Base-by-base conservation (phyloP, 2,888 invertebrate species). In the Cylindroiulus punctatus region DNA sequence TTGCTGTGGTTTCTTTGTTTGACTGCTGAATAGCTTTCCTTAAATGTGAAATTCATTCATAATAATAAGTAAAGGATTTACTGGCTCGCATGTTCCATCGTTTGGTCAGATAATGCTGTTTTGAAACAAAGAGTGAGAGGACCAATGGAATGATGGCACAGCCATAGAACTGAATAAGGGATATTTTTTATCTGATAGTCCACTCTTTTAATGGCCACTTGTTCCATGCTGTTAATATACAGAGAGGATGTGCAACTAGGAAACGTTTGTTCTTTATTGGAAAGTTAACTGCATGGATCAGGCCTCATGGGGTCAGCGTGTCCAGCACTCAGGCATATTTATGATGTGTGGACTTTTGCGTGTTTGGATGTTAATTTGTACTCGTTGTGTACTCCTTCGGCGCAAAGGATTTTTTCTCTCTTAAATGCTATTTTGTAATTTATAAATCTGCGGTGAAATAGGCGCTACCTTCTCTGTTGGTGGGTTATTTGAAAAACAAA, bases 381-480 rank as follows among this genome's bases (percentile, higher is more conserved):
- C 76, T 76, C 76, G 65, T 65, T 26, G 57, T n/a, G 57, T 26
- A 65, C 22, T 65, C 65, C 30, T 76, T 76, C 30, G 14, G 8
- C 26, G 76, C 10, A 76, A 17, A 76, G 30, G 22, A 76, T 32
- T 7, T 32, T 32, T 32, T 17, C 40, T 81, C n/a, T 81, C n/a
- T 12, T 44, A 83, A 83, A 44, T 12, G 44, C 83, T 26, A 40
- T 83, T 83, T 42, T 36, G 42, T 44, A 83, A 83, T 83, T 83
- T 40, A 83, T 42, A 42, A 83, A 40, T 44, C 83, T 83, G 40
- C 42, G 83, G 83, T 40, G 44, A 83, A 40, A 83, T 40, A 83
- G 83, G 76, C 17, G 76, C 76, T 76, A 30, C 76, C 76, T 76
- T 76, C 76, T 76, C 76, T 12, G 30, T 30, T 76, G 76, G 76